Base-by-base conservation (phyloP, 2,888 invertebrate genomes). In the Agapostemon virescens region DNA sequence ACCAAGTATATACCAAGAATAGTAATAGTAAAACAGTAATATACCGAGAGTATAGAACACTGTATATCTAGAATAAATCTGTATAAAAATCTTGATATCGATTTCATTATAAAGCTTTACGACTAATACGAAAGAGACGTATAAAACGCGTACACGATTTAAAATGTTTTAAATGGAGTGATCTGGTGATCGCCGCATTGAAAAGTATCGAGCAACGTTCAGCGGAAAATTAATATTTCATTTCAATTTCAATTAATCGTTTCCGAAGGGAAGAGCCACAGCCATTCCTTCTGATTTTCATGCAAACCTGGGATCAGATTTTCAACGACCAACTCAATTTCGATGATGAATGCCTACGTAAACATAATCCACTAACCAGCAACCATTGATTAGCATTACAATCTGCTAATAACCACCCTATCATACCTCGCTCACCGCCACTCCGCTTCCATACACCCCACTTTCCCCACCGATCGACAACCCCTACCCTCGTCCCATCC, bases 341-440 rank as follows among this genome's bases (percentile, higher is more conserved):
- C 88, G 89, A 86, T 89, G 89, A 91, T 91, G 90, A 89, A 88
- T 87, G 86, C 85, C 88, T 90, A 89, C 72, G 87, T 89, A 91
- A 91, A 91, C 89, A 90, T 88, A 88, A 88, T 88, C 86, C 86
- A 88, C 88, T 87, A 89, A 87, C 88, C 89, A 87, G 87, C 87
- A 89, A 88, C 88, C 88, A 89, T 89, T 90, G 89, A 91, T 91
- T 91, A 90, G 90, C 90, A 91, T 91, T 91, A 90, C 89, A 90
- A 90, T 91, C 87, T 90, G 84, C 88, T 90, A 89, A 90, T 90
- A 89, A 88, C 87, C 83, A 86, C 82, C 83, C 82, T 79, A 40
- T 76, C 72, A 38, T 77, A 42, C 74, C 78, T 49, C 69, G 49
- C 63, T 69, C 72, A 74, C 74, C 67, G 67, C 61, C 77, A 66